Percentiles rank a stretch among this genome's conserved stretches.
Evolutionary conservation across 2,797 vertebrate species (phyloP).

Genomic region (Falco rusticolus): DNA sequence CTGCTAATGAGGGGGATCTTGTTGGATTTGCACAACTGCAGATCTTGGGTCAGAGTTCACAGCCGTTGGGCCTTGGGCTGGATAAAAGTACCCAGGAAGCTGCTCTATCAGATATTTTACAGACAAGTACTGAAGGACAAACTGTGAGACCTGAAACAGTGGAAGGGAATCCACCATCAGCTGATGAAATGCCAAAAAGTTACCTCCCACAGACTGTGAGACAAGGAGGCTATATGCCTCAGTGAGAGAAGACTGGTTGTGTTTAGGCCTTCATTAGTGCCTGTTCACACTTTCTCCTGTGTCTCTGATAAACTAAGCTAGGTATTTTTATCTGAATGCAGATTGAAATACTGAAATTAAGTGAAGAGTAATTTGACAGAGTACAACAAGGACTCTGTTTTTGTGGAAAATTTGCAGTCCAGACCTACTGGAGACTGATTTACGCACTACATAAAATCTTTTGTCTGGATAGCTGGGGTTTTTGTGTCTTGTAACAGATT

Average conservation of each 20-base stretch:
- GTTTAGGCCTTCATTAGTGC: constrained; percentile 34
- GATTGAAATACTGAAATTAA: constrained; percentile 40
- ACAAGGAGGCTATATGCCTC: constrained; percentile 88
- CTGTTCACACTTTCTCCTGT: constrained; percentile 34
- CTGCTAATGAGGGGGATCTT: constrained; percentile 65
- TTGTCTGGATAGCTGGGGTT: constrained; percentile 20
- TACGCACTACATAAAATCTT: constrained; percentile 76
- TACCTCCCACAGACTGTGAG: constrained; percentile 88
- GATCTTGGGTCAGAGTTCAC: constrained; percentile 64
- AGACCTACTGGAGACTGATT: constrained; percentile 37
- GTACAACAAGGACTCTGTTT: constrained; percentile 35
- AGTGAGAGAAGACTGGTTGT: constrained; percentile 75
- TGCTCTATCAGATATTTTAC: constrained; percentile 52
- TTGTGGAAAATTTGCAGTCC: constrained; percentile 28
- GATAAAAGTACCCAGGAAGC: constrained; percentile 67
- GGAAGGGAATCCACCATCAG: constrained; percentile 37
- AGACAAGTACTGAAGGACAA: constrained; percentile 62
- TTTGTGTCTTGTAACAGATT: constrained; percentile 39
- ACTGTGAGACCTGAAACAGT: constrained; percentile 48
- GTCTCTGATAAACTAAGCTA: constrained; percentile 62
- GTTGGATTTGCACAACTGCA: constrained; percentile 66
- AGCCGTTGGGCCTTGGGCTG: constrained; percentile 75
- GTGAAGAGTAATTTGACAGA: constrained; percentile 33
- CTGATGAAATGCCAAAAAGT: constrained; percentile 76
- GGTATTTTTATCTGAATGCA: constrained; percentile 50